Conservation (phyloP, 2,113 vertebrate species). For the Noturus placidus region DNA sequence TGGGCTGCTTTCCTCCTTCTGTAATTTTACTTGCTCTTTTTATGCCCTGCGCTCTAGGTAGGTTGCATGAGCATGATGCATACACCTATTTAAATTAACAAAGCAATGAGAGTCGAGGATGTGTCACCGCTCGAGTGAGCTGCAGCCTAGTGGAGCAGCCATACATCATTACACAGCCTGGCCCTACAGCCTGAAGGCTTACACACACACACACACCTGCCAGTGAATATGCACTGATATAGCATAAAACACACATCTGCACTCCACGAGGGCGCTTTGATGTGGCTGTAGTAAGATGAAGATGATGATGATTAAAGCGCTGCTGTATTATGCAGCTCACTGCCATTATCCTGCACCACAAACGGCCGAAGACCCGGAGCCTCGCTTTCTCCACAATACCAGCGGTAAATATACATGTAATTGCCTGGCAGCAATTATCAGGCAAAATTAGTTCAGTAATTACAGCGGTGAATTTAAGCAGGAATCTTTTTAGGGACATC, state of each 20-base stretch:
- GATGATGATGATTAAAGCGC: conserved; percentile 83
- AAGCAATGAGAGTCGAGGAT: conserved; percentile 96
- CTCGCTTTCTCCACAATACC: conserved; percentile 62
- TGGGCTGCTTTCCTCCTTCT: conserved; percentile 85
- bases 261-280: conserved; percentile 79
- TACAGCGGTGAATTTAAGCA: conserved; percentile 98
- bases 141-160: conserved; percentile 87
- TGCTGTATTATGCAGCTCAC: conserved; percentile 77
- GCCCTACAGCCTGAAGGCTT: conserved; percentile 82
- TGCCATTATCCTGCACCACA: conserved; percentile 82
- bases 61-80: conserved; percentile 95
- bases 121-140: conserved; percentile 87
- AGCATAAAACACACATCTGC: conserved; percentile 40
- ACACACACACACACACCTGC: conserved; percentile 68
- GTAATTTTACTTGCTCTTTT: conserved; percentile 71
- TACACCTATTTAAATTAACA: conserved; percentile 99
- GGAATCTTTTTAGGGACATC: conserved; percentile 90
- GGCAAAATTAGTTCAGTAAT: conserved; percentile 99
- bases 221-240: conserved; percentile 57
- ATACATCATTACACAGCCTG: conserved; percentile 93
- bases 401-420: conserved; percentile 99
- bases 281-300: conserved; percentile 80
- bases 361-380: conserved; percentile 71
- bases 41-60: conserved; percentile 47
- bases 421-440: conserved; percentile 99